A percentile compares a stretch with the other conserved stretches of the same genome.
phyloP scores from a whole-genome alignment of 1,140 invertebrate genomes.

The Dufourea novaeangliae region DNA sequence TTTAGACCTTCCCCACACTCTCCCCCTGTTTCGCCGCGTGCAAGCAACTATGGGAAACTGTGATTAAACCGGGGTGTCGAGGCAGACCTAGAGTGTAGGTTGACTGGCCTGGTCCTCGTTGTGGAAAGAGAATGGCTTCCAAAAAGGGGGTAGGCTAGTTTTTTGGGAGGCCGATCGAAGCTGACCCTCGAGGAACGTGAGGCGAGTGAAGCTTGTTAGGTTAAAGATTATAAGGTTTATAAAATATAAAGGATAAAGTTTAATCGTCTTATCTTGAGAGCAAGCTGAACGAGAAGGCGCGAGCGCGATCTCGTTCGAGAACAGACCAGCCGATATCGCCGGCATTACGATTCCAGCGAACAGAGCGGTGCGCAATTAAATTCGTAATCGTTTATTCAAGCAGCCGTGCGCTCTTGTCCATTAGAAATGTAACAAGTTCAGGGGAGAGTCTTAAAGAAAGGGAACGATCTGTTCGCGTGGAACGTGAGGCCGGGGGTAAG shows the following conservation, averaged over 20 bases:
- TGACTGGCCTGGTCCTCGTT: neutral
- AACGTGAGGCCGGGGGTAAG: conserved; percentile 2
- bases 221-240: neutral
- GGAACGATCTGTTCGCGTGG: conserved; percentile 1
- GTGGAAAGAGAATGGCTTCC: neutral
- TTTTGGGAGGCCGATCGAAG: too few species aligned
- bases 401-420: neutral
- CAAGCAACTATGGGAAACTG: conserved; percentile 54
- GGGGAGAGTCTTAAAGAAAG: conserved; percentile 1
- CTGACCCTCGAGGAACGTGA: neutral
- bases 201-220: neutral
- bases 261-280: neutral
- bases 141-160: too few species aligned
- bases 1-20: neutral
- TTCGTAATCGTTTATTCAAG: conserved; percentile 34
- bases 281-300: neutral
- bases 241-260: neutral
- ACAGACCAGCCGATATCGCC: neutral
- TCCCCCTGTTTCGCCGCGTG: conserved; percentile 36
- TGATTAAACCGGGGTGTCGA: conserved; percentile 61
- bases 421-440: conserved; percentile 30
- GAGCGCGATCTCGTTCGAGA: neutral
- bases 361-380: conserved; percentile 26
- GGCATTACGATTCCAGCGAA: conserved; percentile 11
- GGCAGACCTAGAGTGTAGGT: neutral